Conservation (phyloP, 2,888 invertebrate genomes). For the Amiota minor region DNA sequence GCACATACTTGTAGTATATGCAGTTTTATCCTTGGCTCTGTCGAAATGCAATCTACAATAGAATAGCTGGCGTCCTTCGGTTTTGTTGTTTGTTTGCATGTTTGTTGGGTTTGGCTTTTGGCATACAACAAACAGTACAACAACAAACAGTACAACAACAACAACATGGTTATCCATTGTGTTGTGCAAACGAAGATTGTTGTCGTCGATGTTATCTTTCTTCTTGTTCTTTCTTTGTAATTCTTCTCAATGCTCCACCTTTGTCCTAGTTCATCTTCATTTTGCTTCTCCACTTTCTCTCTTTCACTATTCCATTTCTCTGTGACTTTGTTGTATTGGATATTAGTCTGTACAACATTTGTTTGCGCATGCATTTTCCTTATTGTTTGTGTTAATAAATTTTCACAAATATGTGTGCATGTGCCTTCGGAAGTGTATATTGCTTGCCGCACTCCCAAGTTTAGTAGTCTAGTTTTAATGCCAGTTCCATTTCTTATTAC, state of each 20-base stretch:
- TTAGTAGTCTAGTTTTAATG: slow-evolving; percentile 12
- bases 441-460: not conserved
- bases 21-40: not conserved
- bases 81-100: not conserved
- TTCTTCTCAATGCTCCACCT: not conserved
- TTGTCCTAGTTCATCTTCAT: slow-evolving; percentile 18
- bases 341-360: slow-evolving; percentile 35
- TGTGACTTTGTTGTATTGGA: no score
- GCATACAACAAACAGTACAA: not conserved
- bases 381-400: slow-evolving; percentile 69
- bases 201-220: not conserved
- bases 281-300: not conserved
- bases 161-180: not conserved
- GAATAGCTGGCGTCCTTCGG: not conserved
- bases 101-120: not conserved
- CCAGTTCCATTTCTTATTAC: slow-evolving; percentile 46
- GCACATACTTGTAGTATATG: not conserved
- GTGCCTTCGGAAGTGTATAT: slow-evolving; percentile 3
- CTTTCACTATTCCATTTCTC: not conserved
- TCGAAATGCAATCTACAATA: slow-evolving; percentile 64
- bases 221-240: not conserved
- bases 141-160: no score
- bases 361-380: slow-evolving; percentile 67
- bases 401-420: slow-evolving; percentile 42
- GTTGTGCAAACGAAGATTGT: not conserved